Conservation (phyloP, 2,113 vertebrate genomes). For the Lontra canadensis region DNA sequence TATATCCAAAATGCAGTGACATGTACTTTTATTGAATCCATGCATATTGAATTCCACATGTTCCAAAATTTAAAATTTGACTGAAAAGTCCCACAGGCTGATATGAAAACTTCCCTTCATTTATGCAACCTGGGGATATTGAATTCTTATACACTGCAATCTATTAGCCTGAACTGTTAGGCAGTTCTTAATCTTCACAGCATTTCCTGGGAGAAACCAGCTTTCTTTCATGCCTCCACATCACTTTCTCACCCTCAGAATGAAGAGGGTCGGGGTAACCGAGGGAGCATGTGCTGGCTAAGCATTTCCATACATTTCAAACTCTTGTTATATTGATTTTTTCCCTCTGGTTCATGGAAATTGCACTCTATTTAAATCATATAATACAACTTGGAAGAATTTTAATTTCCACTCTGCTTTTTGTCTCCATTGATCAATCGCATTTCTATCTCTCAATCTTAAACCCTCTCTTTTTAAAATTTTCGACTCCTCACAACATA, state of each 20-base stretch:
- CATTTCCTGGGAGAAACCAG: conserved; percentile 65
- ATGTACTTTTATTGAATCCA: conserved; percentile 52
- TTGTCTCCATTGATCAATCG: conserved; percentile 64
- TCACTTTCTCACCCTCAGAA: conserved; percentile 42
- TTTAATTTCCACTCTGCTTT: conserved; percentile 75
- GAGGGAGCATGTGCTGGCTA: conserved; percentile 29
- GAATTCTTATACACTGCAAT: conserved; percentile 35
- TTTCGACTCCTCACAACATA: not conserved
- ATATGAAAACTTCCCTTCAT: conserved; percentile 62
- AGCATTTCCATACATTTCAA: conserved; percentile 65
- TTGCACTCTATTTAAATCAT: conserved; percentile 75
- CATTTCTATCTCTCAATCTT: conserved; percentile 17
- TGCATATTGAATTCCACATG: conserved; percentile 60
- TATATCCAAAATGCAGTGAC: conserved; percentile 28
- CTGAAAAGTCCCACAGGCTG: conserved; percentile 54
- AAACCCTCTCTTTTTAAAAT: conserved; percentile 13
- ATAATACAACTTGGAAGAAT: conserved; percentile 66
- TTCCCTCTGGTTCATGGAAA: conserved; percentile 56
- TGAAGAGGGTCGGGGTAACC: not conserved
- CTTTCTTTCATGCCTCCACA: conserved; percentile 44
- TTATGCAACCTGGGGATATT: conserved; percentile 57
- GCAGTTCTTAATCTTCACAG: conserved; percentile 42
- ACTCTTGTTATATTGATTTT: conserved; percentile 71
- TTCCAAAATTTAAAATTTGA: conserved; percentile 61
- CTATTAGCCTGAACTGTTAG: conserved; percentile 47